Base-by-base conservation (phyloP, 2,888 invertebrate species). In the Dysmachus trigonus region DNA sequence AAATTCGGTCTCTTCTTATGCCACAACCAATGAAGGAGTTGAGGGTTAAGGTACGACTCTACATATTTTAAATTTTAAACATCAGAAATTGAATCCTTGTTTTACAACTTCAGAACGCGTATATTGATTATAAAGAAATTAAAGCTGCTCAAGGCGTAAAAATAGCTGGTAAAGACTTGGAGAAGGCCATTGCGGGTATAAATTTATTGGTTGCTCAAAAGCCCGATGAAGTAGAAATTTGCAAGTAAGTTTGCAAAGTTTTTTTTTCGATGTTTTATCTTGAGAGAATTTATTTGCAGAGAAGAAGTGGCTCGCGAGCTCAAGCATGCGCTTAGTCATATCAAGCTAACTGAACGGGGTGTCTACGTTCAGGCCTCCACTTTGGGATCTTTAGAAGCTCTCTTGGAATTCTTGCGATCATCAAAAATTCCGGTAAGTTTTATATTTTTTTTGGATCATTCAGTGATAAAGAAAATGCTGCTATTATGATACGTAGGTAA, bases 321-420 rank as follows among this genome's bases (percentile, higher is more conserved):
- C 89, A 96, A 96, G 90, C 95, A 96, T 31, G 99, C 98, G 1
- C 94, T 99, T 81, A 97, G 97, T 84, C 96, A 97, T 38, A 99
- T 99, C 90, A 98, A 98, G 91, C 93, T 98, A 88, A 95, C 96
- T 51, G 97, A 97, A 88, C 94, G 97, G 87, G 99, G 99, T 73
- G 99, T 99, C 72, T 99, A 98, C 92, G 99, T 99, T n/a, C 99
- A 99, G 91, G 99, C 99, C 0, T 99, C 99, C 0, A 99, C 99
- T n/a, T 94, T 99, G 6, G 99, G 99, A 7, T 99, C 99, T 0
- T 93, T 99, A 10, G 99, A 99, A 92, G 99, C 99, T 0, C 93
- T 99, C 85, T 93, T 99, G 5, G 98, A 98, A 91, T 99, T 98
- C 93, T 94, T 99, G 85, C 95, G 95, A 89, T 95, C 95, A 85